Evolutionary conservation across 1,140 invertebrate genomes (phyloP).

Genomic region (Diuraphis noxia): DNA sequence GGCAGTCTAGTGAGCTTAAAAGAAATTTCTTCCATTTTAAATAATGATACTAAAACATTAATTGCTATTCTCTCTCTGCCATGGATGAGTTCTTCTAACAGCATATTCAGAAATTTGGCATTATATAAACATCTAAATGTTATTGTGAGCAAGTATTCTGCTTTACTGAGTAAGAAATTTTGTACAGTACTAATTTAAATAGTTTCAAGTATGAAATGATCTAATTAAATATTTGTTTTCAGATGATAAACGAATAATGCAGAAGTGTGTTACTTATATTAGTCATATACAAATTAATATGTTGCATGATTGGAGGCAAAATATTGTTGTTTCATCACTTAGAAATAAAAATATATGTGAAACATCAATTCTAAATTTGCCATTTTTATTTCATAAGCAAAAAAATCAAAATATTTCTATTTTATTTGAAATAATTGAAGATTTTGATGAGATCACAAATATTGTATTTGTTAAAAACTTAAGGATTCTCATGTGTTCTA

Average conservation of each 20-base stretch:
- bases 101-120: background rate
- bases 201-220: background rate
- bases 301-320: background rate
- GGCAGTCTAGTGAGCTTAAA: constrained; percentile 8
- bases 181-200: background rate
- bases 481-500: constrained; percentile 29
- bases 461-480: constrained; percentile 26
- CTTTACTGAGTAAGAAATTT: constrained; percentile 28
- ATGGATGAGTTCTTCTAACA: constrained; percentile 11
- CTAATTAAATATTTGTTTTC: constrained; percentile 16
- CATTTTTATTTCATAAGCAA: constrained; percentile 47
- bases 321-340: constrained; percentile 32
- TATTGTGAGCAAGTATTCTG: background rate
- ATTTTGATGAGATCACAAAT: constrained; percentile 34
- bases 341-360: background rate
- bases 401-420: constrained; percentile 18
- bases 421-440: constrained; percentile 34
- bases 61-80: constrained; percentile 26
- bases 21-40: constrained; percentile 7
- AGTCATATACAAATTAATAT: background rate
- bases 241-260: constrained; percentile 11
- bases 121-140: constrained; percentile 35
- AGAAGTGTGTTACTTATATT: constrained; percentile 29
- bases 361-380: constrained; percentile 15
- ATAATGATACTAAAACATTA: constrained; percentile 19